Evolutionary conservation across 2,888 invertebrate genomes (phyloP).

Genomic region (Protonemura montana): DNA sequence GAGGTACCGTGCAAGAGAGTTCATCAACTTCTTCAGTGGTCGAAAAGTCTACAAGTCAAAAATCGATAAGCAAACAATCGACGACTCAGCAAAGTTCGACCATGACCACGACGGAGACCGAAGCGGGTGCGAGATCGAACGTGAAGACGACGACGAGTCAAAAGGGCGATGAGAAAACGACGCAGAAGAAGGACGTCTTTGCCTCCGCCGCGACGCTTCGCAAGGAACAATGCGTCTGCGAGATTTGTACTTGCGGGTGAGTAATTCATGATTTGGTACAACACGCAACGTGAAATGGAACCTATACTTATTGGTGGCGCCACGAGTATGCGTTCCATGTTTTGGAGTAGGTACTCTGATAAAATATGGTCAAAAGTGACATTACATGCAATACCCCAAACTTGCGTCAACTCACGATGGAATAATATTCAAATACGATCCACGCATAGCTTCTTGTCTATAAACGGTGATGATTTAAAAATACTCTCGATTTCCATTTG

Average conservation of each 20-base stretch:
- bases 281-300: background rate
- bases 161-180: conserved; percentile 22
- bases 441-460: background rate
- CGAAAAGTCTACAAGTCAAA: conserved; percentile 18
- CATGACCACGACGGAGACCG: background rate
- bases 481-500: background rate
- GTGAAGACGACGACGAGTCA: background rate
- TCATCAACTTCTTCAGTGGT: conserved; percentile 28
- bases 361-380: background rate
- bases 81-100: background rate
- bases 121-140: background rate
- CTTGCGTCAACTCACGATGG: background rate
- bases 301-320: background rate
- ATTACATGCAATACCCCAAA: background rate
- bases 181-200: conserved; percentile 55
- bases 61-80: conserved; percentile 14
- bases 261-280: conserved; percentile 56
- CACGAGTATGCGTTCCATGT: background rate
- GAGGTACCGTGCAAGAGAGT: background rate
- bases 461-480: background rate
- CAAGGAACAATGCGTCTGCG: conserved; percentile 87
- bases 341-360: background rate
- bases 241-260: conserved; percentile 91
- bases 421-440: background rate
- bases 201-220: conserved; percentile 59